Evolutionary conservation across 1,140 invertebrate species (phyloP).

Genomic region (Drosophila sechellia): DNA sequence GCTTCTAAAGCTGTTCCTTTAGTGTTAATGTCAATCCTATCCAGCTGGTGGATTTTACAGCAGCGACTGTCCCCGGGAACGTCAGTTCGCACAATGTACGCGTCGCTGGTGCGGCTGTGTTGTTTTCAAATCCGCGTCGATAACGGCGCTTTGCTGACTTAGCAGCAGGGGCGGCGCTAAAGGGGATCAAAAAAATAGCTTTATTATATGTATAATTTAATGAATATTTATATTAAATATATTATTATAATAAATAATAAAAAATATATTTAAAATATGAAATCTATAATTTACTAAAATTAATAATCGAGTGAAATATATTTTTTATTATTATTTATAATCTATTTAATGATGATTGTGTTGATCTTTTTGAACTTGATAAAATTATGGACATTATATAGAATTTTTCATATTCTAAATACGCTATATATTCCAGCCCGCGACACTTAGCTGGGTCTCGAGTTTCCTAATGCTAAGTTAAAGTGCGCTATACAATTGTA

Average conservation of each 20-base stretch:
- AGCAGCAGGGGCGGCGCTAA: not conserved
- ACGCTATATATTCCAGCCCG: not conserved
- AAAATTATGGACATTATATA: too few relatives aligned
- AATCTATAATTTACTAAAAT: too few relatives aligned
- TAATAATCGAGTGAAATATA: too few relatives aligned
- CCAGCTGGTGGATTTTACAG: slow-evolving; percentile 21
- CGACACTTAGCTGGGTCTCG: slow-evolving; percentile 6
- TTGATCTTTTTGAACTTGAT: too few relatives aligned
- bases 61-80: slow-evolving; percentile 41
- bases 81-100: slow-evolving; percentile 47
- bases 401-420: too few relatives aligned
- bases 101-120: slow-evolving; percentile 10
- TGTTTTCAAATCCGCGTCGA: slow-evolving; percentile 42
- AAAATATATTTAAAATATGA: too few relatives aligned
- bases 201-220: too few relatives aligned
- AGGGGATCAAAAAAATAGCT: not conserved
- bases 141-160: slow-evolving; percentile 32
- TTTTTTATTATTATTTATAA: too few relatives aligned
- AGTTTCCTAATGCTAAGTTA: slow-evolving; percentile 7
- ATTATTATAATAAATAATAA: too few relatives aligned
- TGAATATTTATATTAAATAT: too few relatives aligned
- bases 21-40: slow-evolving; percentile 12
- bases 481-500: slow-evolving; percentile 51
- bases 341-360: too few relatives aligned
- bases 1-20: too few relatives aligned